Evolutionary conservation across 2,888 invertebrate genomes (phyloP).

Genomic region (Scaptomyza caliginosa): DNA sequence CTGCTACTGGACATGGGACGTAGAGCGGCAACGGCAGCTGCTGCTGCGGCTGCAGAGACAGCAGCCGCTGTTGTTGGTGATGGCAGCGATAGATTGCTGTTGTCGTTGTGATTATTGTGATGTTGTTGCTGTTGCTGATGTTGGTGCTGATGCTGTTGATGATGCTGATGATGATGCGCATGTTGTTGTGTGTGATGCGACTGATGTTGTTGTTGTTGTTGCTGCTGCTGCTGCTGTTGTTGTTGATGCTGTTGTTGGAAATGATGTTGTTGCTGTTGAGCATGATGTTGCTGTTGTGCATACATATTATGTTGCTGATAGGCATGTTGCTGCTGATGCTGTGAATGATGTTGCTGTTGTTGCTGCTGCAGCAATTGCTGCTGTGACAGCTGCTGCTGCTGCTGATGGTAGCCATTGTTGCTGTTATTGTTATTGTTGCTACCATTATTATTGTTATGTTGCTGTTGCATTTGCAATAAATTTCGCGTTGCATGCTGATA

Average conservation of each 20-base stretch:
- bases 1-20: conserved; percentile 81
- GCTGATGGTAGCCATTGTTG: conserved; percentile 84
- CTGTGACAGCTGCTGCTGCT: conserved; percentile 79
- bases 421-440: conserved; percentile 71
- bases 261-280: conserved; percentile 66
- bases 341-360: conserved; percentile 58
- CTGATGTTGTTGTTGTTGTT: conserved; percentile 59
- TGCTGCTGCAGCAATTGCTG: conserved; percentile 82
- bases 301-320: conserved; percentile 69
- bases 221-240: conserved; percentile 79
- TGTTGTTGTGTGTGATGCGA: conserved; percentile 36
- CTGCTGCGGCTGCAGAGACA: conserved; percentile 66
- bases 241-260: conserved; percentile 50
- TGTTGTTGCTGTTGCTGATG: conserved; percentile 58
- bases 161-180: conserved; percentile 56
- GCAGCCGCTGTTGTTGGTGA: conserved; percentile 86
- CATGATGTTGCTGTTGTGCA: conserved; percentile 70
- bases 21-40: conserved; percentile 69
- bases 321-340: conserved; percentile 79
- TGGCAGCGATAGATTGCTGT: conserved; percentile 91
- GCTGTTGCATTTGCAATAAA: conserved; percentile 69
- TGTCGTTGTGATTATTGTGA: conserved; percentile 80
- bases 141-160: conserved; percentile 57
- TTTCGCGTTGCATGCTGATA: conserved; percentile 81
- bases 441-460: conserved; percentile 80